phyloP scores from a whole-genome alignment of 2,797 vertebrate species.

The Distichodus sexfasciatus region DNA sequence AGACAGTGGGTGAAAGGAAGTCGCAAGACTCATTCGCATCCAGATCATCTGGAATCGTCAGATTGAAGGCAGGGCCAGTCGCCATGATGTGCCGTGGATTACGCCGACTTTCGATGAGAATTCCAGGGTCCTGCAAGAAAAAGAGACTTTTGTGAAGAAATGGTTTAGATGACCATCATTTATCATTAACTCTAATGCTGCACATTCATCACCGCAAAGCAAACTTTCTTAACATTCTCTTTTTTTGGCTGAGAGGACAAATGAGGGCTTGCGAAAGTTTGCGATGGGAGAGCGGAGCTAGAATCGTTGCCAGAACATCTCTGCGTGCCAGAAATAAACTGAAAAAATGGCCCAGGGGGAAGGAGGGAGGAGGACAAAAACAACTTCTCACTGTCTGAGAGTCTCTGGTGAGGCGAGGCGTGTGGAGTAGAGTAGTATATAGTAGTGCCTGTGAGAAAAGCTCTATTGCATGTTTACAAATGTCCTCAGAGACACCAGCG shows the following conservation, averaged over 20 bases:
- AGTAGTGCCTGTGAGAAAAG: slow-evolving; percentile 4
- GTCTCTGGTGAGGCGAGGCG: slow-evolving; percentile 21
- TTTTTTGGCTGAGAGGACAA: too few relatives aligned
- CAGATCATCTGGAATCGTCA: slow-evolving; percentile 4
- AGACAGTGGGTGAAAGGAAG: slow-evolving; percentile 14
- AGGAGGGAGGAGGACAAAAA: not conserved
- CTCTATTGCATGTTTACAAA: slow-evolving; percentile 4
- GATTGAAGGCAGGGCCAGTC: slow-evolving; percentile 13
- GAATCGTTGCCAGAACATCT: slow-evolving; percentile 9
- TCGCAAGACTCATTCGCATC: slow-evolving; percentile 30
- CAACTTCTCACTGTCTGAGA: slow-evolving; percentile 17
- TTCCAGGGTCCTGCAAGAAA: slow-evolving; percentile 2
- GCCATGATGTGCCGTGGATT: slow-evolving; percentile 27
- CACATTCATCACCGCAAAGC: not conserved
- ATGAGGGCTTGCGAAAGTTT: slow-evolving; percentile 32
- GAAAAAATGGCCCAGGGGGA: not conserved
- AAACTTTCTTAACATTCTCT: not conserved
- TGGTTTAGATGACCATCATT: not conserved
- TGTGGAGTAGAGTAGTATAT: slow-evolving; percentile 31
- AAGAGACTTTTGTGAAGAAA: not conserved
- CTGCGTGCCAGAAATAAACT: slow-evolving; percentile 9
- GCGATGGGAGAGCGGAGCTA: slow-evolving; percentile 1
- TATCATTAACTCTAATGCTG: slow-evolving; percentile 5
- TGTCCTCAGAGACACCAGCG: not conserved
- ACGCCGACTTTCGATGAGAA: not conserved